phyloP scores from a whole-genome alignment of 2,888 invertebrate genomes.

The Mythimna ferrago region DNA sequence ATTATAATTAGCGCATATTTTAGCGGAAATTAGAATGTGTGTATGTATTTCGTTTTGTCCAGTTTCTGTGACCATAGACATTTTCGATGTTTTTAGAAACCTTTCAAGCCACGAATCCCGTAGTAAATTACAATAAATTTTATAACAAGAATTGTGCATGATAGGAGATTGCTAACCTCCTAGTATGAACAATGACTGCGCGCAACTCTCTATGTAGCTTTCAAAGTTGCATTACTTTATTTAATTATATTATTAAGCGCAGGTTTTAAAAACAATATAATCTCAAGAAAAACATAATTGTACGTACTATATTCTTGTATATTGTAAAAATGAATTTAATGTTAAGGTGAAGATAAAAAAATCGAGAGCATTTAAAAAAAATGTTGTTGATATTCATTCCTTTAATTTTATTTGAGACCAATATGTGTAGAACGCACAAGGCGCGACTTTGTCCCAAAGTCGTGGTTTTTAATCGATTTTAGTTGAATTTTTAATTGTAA shows the following conservation, averaged over 20 bases:
- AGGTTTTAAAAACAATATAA: constrained; percentile 75
- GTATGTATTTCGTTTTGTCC: constrained; percentile 17
- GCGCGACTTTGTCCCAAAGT: constrained; percentile 66
- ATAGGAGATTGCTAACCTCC: constrained; percentile 42
- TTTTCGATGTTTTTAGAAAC: constrained; percentile 52
- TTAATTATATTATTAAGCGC: constrained; percentile 71
- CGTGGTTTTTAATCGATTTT: constrained; percentile 69
- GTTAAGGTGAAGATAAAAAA: constrained; percentile 65
- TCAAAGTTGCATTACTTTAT: constrained; percentile 68
- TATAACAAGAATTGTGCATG: constrained; percentile 46
- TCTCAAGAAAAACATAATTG: constrained; percentile 80
- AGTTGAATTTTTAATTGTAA: constrained; percentile 71
- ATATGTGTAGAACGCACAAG: constrained; percentile 81
- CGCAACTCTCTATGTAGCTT: constrained; percentile 68
- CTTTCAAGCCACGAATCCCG: constrained; percentile 66
- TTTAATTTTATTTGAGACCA: constrained; percentile 65
- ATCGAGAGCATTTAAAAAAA: constrained; percentile 67
- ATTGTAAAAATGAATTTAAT: constrained; percentile 82
- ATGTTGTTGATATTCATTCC: constrained; percentile 74
- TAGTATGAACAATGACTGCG: constrained; percentile 61
- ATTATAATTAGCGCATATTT: constrained; percentile 21
- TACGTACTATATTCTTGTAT: constrained; percentile 87
- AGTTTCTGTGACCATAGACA: constrained; percentile 17
- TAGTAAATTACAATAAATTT: constrained; percentile 64
- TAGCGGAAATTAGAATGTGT: constrained; percentile 3